phyloP scores from a whole-genome alignment of 1,140 invertebrate genomes.

The Euura lappo region DNA sequence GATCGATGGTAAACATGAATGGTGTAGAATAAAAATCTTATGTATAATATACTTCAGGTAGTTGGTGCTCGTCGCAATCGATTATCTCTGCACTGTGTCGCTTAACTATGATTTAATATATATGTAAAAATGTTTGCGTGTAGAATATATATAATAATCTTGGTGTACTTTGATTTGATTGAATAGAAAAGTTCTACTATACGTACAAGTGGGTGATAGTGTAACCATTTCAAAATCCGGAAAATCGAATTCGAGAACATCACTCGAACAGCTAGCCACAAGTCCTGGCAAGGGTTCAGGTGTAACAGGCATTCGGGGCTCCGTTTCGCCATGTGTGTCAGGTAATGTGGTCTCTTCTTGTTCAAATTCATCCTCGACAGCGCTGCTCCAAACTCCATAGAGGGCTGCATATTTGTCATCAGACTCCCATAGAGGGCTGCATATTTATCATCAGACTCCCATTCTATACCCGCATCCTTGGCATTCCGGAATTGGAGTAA shows the following conservation, averaged over 20 bases:
- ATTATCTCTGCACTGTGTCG: too few relatives aligned
- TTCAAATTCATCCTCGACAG: slow-evolving; percentile 16
- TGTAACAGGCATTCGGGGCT: background rate
- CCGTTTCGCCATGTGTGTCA: too few relatives aligned
- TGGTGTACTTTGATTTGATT: too few relatives aligned
- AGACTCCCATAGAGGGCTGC: slow-evolving; percentile 17
- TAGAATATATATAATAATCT: too few relatives aligned
- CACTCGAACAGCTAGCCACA: slow-evolving; percentile 8
- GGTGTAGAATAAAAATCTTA: too few relatives aligned
- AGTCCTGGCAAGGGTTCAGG: slow-evolving; percentile 10
- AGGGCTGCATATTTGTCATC: slow-evolving; percentile 12
- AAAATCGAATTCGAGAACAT: slow-evolving; percentile 15
- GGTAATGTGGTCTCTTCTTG: background rate
- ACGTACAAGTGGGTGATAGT: slow-evolving; percentile 11
- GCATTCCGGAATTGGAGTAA: slow-evolving; percentile 17
- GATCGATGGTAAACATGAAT: too few relatives aligned
- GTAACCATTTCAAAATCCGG: slow-evolving; percentile 13
- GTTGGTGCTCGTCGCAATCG: too few relatives aligned
- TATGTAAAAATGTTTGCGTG: too few relatives aligned
- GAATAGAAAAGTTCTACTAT: background rate
- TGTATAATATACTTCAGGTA: too few relatives aligned
- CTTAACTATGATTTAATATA: too few relatives aligned
- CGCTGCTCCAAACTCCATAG: slow-evolving; percentile 6
- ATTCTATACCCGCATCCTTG: slow-evolving; percentile 9
- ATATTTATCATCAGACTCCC: slow-evolving; percentile 16